Evolutionary conservation across 2,888 invertebrate genomes (phyloP).

Genomic region (Galerucella pusilla): DNA sequence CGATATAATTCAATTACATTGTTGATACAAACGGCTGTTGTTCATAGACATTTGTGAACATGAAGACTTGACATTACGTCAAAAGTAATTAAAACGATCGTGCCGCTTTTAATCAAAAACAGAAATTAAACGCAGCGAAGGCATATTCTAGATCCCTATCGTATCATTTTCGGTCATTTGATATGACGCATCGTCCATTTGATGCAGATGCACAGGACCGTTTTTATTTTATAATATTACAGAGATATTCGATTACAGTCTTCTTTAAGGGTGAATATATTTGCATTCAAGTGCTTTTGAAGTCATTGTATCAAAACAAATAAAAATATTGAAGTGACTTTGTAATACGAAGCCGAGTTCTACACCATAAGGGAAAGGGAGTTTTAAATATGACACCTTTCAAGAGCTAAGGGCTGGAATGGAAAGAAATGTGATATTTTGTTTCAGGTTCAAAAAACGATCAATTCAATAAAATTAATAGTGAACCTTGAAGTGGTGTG

Average conservation of each 20-base stretch:
- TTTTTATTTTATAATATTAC: slow-evolving; percentile 12
- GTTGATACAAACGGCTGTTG: slow-evolving; percentile 32
- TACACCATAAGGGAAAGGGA: not conserved
- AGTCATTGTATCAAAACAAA: slow-evolving; percentile 10
- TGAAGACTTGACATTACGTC: slow-evolving; percentile 34
- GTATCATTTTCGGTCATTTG: slow-evolving; percentile 33
- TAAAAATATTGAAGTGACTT: not conserved
- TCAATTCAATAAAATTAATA: not conserved
- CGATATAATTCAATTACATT: slow-evolving; percentile 31
- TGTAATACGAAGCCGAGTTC: not conserved
- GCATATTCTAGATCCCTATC: slow-evolving; percentile 33
- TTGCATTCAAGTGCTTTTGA: slow-evolving; percentile 9
- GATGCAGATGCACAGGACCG: slow-evolving; percentile 11
- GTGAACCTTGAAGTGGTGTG: not conserved
- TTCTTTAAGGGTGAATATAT: slow-evolving; percentile 15
- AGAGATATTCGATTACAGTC: not conserved
- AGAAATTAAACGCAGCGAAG: slow-evolving; percentile 29
- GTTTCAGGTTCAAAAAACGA: not conserved
- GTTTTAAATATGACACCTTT: not conserved
- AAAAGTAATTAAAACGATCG: slow-evolving; percentile 33
- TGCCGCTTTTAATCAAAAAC: slow-evolving; percentile 35
- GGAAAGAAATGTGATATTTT: not conserved
- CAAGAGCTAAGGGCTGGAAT: not conserved
- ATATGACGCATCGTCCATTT: slow-evolving; percentile 31
- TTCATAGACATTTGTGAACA: slow-evolving; percentile 28